Percentiles rank a stretch among this genome's conserved stretches.
These are phyloP conservation scores for Villa cingulata DNA, from an alignment of 2,888 invertebrate genomes.

Conservation along the genomic window DNA sequence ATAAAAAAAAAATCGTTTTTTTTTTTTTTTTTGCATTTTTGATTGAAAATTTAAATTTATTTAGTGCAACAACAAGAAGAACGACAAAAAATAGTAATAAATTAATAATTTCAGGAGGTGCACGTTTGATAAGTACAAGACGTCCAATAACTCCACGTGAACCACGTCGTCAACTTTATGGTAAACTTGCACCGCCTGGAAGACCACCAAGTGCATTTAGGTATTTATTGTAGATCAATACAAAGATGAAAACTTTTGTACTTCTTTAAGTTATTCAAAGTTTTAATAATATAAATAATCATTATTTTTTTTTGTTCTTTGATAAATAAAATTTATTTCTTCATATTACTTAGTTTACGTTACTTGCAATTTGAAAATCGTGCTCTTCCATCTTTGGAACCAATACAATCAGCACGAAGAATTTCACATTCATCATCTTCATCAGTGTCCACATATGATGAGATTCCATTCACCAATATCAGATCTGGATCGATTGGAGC, in stretches of 20 bases:
- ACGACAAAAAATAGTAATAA: no score
- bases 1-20: no score
- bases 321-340: constrained; percentile 1
- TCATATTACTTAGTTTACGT: constrained; percentile 41
- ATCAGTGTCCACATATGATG: constrained; percentile 2
- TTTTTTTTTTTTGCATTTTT: no score
- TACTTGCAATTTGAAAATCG: constrained; percentile 45
- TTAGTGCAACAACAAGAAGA: no score
- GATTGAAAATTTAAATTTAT: no score
- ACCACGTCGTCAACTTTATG: constrained; percentile 63
- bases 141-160: constrained; percentile 79
- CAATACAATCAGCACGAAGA: constrained; percentile 8
- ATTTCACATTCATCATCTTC: not conserved
- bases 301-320: not conserved
- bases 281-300: no score
- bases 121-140: constrained; percentile 51
- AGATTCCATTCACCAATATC: constrained; percentile 5
- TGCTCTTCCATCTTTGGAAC: constrained; percentile 35
- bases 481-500: constrained; percentile 15
- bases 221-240: constrained; percentile 33
- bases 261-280: not conserved
- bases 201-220: constrained; percentile 66
- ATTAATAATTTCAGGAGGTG: constrained; percentile 18
- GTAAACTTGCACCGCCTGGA: constrained; percentile 40
- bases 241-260: not conserved